Base-by-base conservation (phyloP, 2,888 invertebrate genomes). In the Leptinotarsa peninsularis region DNA sequence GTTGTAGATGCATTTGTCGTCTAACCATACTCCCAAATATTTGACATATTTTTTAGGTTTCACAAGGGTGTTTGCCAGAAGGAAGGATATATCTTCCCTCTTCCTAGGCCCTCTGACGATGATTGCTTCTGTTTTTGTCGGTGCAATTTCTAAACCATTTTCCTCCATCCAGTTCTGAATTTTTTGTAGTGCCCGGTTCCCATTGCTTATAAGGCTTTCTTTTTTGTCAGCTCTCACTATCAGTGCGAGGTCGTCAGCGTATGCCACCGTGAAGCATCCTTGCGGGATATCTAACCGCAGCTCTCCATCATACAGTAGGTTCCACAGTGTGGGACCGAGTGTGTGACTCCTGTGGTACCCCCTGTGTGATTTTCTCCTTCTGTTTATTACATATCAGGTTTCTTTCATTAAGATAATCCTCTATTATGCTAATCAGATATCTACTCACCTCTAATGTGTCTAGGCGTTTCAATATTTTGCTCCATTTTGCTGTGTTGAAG, bases 321-420 rank as follows among this genome's bases (percentile, higher is more conserved):
- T 70, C 60, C 70, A 70, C 27, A 70, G 1, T 23, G n/a, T 21
- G 14, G 71, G 71, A 17, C 71, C 71, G 49, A 71, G 63, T n/a
- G 63, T 17, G n/a, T 2, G 71, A 71, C 15, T 50, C 71, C 27
- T 60, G 71, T 43, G 49, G 63, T 17, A 71, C 71, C 21, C 54
- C 69, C n/a, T 27, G 17, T 4, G 49, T 67, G 18, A 67, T n/a
- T 14, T 18, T 14, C 67, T 14, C 14, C 4, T 67, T 21, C 21
- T 21, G 21, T 2, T 63, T 21, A 63, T 71, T 1, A 50, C 49
- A 3, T 0, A 10, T 1, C 21, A 21, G 1, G 21, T 21, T 21
- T 21, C 21, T 21, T 21, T 21, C 21, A 1, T 21, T 21, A 21
- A 63, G 63, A 4, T 71, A 71, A 3, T 49, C 27, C 2, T 7